These are phyloP conservation scores for Cryptus armator DNA, from an alignment of 2,888 invertebrate genomes.

Conservation along the genomic window DNA sequence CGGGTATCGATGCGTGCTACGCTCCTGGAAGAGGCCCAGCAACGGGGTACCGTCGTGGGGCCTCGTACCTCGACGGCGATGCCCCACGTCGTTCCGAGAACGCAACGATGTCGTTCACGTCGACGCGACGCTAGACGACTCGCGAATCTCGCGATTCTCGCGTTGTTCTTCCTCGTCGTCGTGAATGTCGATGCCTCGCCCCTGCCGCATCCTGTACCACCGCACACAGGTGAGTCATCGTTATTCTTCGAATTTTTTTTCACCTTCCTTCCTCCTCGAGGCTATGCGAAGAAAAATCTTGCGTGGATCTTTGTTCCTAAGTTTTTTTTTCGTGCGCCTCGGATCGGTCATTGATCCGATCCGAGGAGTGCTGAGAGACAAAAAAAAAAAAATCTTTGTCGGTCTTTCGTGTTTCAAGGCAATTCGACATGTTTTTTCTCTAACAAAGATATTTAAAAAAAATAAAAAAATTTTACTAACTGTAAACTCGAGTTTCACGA, in stretches of 20 bases:
- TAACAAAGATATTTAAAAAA: not conserved
- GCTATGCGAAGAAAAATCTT: not conserved
- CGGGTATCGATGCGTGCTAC: conserved; percentile 78
- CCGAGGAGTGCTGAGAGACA: not conserved
- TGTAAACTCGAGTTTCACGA: not conserved
- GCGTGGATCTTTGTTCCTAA: not conserved
- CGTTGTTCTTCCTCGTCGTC: conserved; percentile 45
- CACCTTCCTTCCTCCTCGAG: too few relatives aligned
- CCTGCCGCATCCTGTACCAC: conserved; percentile 60
- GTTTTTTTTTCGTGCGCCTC: not conserved
- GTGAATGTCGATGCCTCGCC: conserved; percentile 56
- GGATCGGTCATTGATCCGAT: conserved; percentile 2
- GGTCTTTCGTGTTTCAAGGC: not conserved
- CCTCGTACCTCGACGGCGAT: conserved; percentile 73
- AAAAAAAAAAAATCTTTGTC: not conserved
- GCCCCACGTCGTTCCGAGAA: conserved; percentile 61
- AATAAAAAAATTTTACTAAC: too few relatives aligned
- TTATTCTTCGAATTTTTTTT: not conserved
- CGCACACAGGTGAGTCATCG: conserved; percentile 61
- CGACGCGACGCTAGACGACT: conserved; percentile 34
- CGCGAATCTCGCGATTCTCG: conserved; percentile 42
- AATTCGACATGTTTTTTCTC: not conserved
- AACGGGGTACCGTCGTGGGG: conserved; percentile 44
- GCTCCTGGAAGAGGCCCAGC: conserved; percentile 73
- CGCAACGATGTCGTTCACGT: conserved; percentile 46